A percentile compares a stretch with the other conserved stretches of the same genome.
phyloP scores from a whole-genome alignment of 1,140 invertebrate genomes.

The Ephestia elutella region DNA sequence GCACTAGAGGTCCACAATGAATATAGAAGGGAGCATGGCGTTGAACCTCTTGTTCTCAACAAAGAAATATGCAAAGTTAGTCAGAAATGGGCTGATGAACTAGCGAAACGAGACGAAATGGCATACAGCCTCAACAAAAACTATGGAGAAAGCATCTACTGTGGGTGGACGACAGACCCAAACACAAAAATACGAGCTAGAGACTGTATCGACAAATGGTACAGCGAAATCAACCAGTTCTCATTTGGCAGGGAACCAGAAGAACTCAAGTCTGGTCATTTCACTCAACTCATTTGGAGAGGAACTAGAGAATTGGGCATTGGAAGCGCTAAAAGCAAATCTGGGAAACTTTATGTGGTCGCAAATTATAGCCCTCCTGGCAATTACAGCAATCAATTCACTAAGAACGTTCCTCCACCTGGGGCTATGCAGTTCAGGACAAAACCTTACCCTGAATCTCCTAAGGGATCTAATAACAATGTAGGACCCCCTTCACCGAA shows the following conservation, averaged over 20 bases:
- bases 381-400: slow-evolving; percentile 83
- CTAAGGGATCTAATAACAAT: slow-evolving; percentile 38
- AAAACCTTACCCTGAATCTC: slow-evolving; percentile 20
- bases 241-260: slow-evolving; percentile 78
- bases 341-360: slow-evolving; percentile 79
- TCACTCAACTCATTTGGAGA: slow-evolving; percentile 86
- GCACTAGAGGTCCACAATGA: slow-evolving; percentile 85
- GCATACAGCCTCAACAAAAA: slow-evolving; percentile 77
- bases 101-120: slow-evolving; percentile 82
- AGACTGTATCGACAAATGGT: slow-evolving; percentile 82
- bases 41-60: slow-evolving; percentile 69
- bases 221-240: slow-evolving; percentile 79
- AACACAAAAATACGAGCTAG: slow-evolving; percentile 78
- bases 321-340: slow-evolving; percentile 79
- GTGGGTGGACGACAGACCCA: slow-evolving; percentile 81
- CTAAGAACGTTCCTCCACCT: slow-evolving; percentile 80
- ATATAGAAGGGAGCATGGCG: slow-evolving; percentile 83
- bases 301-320: slow-evolving; percentile 82
- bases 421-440: slow-evolving; percentile 48
- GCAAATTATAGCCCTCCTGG: slow-evolving; percentile 90
- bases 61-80: slow-evolving; percentile 74
- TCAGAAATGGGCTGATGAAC: slow-evolving; percentile 85
- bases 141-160: slow-evolving; percentile 77
- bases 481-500: slow-evolving; percentile 37
- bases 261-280: slow-evolving; percentile 78